Conservation (phyloP, 2,113 vertebrate genomes). For the Pica pica region DNA sequence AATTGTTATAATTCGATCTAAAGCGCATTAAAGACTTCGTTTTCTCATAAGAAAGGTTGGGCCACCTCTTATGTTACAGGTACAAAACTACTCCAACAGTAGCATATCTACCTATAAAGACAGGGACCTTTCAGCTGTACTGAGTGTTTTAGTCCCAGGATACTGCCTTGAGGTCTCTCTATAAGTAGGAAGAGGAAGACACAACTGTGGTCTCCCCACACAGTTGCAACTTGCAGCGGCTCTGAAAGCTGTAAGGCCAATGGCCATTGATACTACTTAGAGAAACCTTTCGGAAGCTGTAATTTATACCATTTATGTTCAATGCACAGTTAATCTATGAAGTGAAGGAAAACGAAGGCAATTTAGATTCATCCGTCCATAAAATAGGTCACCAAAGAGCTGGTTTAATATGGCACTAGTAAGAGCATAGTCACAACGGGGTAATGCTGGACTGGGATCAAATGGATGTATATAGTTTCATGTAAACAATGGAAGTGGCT, state of each 20-base stretch:
- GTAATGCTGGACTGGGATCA: neutral
- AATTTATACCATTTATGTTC: slow-evolving; percentile 16
- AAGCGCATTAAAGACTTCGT: neutral
- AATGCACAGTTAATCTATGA: neutral
- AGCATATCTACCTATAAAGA: neutral
- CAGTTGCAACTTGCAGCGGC: neutral
- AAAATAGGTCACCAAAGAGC: slow-evolving; percentile 24
- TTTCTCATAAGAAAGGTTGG: neutral
- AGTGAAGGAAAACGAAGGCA: neutral
- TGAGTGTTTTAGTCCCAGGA: neutral
- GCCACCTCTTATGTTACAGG: neutral
- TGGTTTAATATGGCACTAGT: neutral
- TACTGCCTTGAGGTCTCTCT: neutral
- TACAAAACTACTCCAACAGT: neutral
- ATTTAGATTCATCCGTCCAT: neutral
- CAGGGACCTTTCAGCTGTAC: neutral
- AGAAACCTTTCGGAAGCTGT: neutral
- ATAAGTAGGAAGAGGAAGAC: neutral
- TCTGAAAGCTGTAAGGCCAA: neutral
- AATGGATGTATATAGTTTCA: neutral
- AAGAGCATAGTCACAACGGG: neutral
- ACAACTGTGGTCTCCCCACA: neutral
- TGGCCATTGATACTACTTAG: neutral
- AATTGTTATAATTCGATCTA: neutral
- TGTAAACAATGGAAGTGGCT: neutral